Evolutionary conservation across 2,888 invertebrate species (phyloP).

Genomic region (Diarsia rubi): DNA sequence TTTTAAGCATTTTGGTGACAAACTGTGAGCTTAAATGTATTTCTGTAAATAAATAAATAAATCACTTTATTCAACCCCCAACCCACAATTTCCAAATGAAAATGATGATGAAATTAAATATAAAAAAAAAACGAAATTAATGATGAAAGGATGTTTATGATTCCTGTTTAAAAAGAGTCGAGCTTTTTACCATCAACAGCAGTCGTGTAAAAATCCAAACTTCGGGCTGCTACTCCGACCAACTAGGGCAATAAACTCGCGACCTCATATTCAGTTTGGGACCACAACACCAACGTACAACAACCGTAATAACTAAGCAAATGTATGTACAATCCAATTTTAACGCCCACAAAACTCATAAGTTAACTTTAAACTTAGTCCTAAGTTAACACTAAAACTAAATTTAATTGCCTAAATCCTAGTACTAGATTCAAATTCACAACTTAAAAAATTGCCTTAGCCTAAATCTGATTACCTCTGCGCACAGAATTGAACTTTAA

Average conservation of each 20-base stretch:
- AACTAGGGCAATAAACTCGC: background rate
- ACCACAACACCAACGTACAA: too few relatives aligned
- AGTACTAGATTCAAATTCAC: constrained; percentile 27
- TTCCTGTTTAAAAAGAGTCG: background rate
- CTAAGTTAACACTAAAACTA: constrained; percentile 13
- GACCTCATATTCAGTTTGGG: background rate
- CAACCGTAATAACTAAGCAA: background rate
- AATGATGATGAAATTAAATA: too few relatives aligned
- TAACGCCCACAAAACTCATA: background rate
- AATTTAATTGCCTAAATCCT: constrained; percentile 37
- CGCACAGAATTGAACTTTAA: constrained; percentile 73
- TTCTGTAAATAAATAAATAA: too few relatives aligned
- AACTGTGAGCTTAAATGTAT: too few relatives aligned
- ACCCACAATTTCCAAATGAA: too few relatives aligned
- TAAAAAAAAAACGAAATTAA: too few relatives aligned
- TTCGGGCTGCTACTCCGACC: too few relatives aligned
- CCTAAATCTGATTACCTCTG: constrained; percentile 72
- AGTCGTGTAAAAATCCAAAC: too few relatives aligned
- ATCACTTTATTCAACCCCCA: too few relatives aligned
- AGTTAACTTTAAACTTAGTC: constrained; percentile 8
- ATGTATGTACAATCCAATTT: background rate
- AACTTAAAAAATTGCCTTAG: constrained; percentile 57
- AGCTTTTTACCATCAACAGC: background rate
- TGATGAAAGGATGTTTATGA: too few relatives aligned
- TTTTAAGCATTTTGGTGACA: too few relatives aligned